Evolutionary conservation across 37 sponge, comb jelly and placozoan genomes (phyloP).

Genomic region (Diacarnus erythraeanus): DNA sequence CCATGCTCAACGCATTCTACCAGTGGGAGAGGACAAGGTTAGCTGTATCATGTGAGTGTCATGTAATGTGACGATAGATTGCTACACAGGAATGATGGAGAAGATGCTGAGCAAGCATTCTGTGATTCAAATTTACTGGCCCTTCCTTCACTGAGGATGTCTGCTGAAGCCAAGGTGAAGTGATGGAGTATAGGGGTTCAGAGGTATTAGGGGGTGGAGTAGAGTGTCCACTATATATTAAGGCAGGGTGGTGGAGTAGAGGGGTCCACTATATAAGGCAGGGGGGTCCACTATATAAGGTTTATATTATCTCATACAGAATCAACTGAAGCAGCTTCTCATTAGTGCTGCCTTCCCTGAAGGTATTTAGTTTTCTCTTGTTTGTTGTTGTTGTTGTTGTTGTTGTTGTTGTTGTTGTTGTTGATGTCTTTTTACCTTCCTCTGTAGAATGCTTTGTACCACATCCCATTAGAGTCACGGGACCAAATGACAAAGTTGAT

Average conservation of each 20-base stretch:
- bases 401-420: background rate
- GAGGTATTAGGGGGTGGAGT: too few species aligned
- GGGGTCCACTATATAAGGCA: background rate
- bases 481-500: conserved; percentile 42
- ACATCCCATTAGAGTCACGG: conserved; percentile 28
- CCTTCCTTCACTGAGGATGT: conserved; percentile 50
- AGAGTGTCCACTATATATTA: background rate
- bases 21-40: conserved; percentile 72
- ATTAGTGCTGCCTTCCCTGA: conserved; percentile 65
- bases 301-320: conserved; percentile 23
- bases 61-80: background rate
- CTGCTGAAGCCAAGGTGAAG: conserved; percentile 67
- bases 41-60: conserved; percentile 19
- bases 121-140: conserved; percentile 45
- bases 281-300: too few species aligned
- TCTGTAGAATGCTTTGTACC: conserved; percentile 54
- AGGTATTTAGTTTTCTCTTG: too few species aligned
- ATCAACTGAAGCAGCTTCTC: conserved; percentile 62
- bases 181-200: too few species aligned
- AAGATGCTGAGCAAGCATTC: conserved; percentile 41
- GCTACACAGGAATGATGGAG: conserved; percentile 11
- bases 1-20: conserved; percentile 78
- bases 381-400: background rate
- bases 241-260: background rate
- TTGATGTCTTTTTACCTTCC: background rate